Conservation (phyloP, 1,140 invertebrate species). For the Dufourea novaeangliae region DNA sequence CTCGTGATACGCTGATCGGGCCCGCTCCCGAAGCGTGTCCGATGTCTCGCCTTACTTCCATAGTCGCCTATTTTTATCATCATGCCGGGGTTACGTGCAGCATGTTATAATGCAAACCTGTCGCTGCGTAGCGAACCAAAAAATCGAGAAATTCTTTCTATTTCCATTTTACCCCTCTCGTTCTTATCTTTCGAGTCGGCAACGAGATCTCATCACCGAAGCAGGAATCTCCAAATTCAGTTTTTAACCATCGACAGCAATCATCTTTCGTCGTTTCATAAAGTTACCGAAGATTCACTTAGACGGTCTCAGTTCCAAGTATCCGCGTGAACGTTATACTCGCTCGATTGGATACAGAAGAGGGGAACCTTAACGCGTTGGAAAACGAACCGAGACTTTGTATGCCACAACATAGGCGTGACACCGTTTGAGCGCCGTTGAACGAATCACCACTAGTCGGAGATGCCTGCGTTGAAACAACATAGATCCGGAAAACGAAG, state of each 20-base stretch:
- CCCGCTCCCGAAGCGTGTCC: slow-evolving; percentile 37
- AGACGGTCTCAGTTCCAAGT: not conserved
- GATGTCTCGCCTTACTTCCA: slow-evolving; percentile 39
- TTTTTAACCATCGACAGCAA: not conserved
- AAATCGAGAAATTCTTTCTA: slow-evolving; percentile 8
- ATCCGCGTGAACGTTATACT: not conserved
- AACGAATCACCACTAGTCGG: not conserved
- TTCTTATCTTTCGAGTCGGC: slow-evolving; percentile 7
- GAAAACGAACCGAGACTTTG: not conserved
- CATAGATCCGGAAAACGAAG: not conserved
- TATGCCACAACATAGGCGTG: too few species aligned
- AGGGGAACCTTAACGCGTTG: not conserved
- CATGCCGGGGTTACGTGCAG: slow-evolving; percentile 47
- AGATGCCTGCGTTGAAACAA: not conserved
- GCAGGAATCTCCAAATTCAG: not conserved
- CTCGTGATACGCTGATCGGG: slow-evolving; percentile 4
- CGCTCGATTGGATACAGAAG: not conserved
- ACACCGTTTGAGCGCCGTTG: too few species aligned
- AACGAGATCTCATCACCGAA: not conserved
- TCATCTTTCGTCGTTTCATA: not conserved
- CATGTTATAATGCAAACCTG: slow-evolving; percentile 35
- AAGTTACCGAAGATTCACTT: slow-evolving; percentile 3
- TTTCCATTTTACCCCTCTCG: slow-evolving; percentile 20
- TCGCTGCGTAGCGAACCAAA: not conserved
- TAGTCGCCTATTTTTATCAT: slow-evolving; percentile 61